A percentile compares a stretch with the other conserved stretches of the same genome.
phyloP scores from a whole-genome alignment of 2,888 invertebrate genomes.

The Nasonovia ribisnigri region DNA sequence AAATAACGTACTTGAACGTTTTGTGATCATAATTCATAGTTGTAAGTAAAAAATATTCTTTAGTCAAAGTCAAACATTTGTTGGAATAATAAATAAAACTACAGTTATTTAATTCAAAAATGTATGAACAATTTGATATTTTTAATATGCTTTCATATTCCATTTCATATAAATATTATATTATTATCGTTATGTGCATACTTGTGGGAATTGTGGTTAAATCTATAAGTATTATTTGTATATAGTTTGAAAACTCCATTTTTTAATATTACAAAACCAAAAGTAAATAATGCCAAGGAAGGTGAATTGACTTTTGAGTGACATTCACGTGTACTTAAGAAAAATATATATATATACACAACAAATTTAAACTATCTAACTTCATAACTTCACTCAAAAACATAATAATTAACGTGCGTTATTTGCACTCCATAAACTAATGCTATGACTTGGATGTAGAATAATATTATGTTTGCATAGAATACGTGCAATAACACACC shows the following conservation, averaged over 20 bases:
- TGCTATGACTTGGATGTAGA: background rate
- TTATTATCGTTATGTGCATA: background rate
- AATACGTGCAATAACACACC: background rate
- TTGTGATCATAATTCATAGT: background rate
- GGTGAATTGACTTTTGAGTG: background rate
- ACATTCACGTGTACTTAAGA: background rate
- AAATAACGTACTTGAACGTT: background rate
- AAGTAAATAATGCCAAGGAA: background rate
- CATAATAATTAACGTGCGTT: background rate
- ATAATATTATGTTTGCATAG: background rate
- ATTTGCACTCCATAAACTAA: background rate
- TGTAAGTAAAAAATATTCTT: background rate
- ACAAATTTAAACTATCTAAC: background rate
- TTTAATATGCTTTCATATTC: background rate
- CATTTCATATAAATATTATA: background rate
- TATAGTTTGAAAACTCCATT: background rate
- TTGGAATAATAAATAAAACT: slow-evolving; percentile 9
- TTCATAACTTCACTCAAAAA: background rate
- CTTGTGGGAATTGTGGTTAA: background rate
- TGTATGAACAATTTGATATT: background rate
- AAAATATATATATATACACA: background rate
- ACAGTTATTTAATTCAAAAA: background rate
- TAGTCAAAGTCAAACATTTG: background rate
- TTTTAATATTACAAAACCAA: slow-evolving; percentile 2
- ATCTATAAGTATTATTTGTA: slow-evolving; percentile 6